Conservation (phyloP, 2,888 invertebrate species). For the Caenorhabditis wallacei region DNA sequence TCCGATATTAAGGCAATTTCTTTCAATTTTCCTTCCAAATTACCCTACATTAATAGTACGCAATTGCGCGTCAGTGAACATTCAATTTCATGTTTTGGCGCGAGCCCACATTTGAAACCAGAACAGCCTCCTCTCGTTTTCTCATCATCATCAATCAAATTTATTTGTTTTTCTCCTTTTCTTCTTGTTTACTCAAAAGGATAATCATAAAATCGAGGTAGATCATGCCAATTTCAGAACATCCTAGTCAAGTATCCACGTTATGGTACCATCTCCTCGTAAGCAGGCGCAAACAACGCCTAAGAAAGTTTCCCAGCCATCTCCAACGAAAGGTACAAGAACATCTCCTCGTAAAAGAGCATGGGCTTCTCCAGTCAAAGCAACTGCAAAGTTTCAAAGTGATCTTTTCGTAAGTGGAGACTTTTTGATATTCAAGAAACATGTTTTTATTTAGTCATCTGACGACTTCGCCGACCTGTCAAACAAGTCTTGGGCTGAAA, state of each 20-base stretch:
- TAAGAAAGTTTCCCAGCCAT: slow-evolving; percentile 51
- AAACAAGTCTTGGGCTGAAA: slow-evolving; percentile 76
- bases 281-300: slow-evolving; percentile 55
- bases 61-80: slow-evolving; percentile 38
- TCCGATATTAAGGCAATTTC: too few species aligned
- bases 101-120: slow-evolving; percentile 35
- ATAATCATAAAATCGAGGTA: neutral
- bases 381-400: slow-evolving; percentile 39
- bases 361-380: slow-evolving; percentile 70
- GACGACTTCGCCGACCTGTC: slow-evolving; percentile 69
- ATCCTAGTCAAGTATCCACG: slow-evolving; percentile 25
- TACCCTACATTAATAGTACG: slow-evolving; percentile 10
- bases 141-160: neutral
- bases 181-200: too few species aligned
- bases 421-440: neutral
- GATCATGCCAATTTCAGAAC: neutral
- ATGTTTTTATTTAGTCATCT: slow-evolving; percentile 50
- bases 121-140: neutral
- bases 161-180: neutral
- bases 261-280: slow-evolving; percentile 57
- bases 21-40: slow-evolving; percentile 6
- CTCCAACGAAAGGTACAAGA: slow-evolving; percentile 66
- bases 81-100: slow-evolving; percentile 48
- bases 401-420: slow-evolving; percentile 64
- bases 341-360: slow-evolving; percentile 76